These are phyloP conservation scores for Lapara coniferarum DNA, from an alignment of 2,888 invertebrate genomes.

Conservation along the genomic window DNA sequence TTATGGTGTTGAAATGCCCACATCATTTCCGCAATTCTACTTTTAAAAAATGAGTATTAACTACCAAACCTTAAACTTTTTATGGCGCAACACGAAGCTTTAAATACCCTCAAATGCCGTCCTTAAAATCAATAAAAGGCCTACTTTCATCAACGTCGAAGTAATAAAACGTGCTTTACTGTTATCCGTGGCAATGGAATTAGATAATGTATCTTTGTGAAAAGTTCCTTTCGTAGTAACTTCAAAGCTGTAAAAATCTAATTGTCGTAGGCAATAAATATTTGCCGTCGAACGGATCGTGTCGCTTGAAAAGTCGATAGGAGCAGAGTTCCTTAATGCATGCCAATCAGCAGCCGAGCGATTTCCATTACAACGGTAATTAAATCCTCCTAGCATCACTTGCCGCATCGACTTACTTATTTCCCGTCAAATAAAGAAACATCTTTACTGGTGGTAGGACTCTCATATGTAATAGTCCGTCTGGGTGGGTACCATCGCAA, in stretches of 20 bases:
- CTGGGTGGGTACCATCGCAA: no score
- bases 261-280: conserved; percentile 75
- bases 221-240: conserved; percentile 59
- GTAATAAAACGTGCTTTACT: conserved; percentile 79
- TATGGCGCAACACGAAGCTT: conserved; percentile 67
- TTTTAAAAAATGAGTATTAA: conserved; percentile 64
- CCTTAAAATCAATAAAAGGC: conserved; percentile 80
- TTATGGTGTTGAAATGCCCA: conserved; percentile 33
- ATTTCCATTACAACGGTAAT: conserved; percentile 45
- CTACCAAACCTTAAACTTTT: conserved; percentile 70
- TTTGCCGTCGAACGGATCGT: conserved; percentile 61
- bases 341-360: conserved; percentile 70
- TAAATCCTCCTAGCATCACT: background rate
- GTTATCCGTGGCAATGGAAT: conserved; percentile 75
- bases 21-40: conserved; percentile 44
- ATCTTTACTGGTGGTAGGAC: no score
- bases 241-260: conserved; percentile 73
- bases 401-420: background rate
- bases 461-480: no score
- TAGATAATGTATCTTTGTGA: conserved; percentile 75
- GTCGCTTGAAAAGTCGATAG: conserved; percentile 68
- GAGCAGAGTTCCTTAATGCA: conserved; percentile 67
- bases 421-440: no score
- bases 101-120: conserved; percentile 75
- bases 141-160: conserved; percentile 74